Base-by-base conservation (phyloP, 2,113 vertebrate species). In the Crotophaga sulcirostris region DNA sequence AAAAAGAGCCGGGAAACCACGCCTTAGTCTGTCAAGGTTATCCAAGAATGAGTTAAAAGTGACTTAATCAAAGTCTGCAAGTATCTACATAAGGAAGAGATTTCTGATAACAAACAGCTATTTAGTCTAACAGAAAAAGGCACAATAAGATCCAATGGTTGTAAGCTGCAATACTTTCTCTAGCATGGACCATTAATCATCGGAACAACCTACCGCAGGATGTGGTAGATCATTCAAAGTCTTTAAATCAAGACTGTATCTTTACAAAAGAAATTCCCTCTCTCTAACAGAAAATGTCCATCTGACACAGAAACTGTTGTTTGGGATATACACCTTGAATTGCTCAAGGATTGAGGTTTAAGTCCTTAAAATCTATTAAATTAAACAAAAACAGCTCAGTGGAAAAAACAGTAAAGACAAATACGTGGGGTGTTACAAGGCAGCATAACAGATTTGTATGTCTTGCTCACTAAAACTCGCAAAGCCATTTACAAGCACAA, bases 91-190 rank as follows among this genome's bases (percentile, higher is more conserved):
- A 95, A 86, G 92, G 90, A 95, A 88, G 83, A 96, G 90, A 96
- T 96, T 96, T 93, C 93, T 96, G 94, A 94, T 94, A 95, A 94
- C 83, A 90, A 90, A 96, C 70, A 93, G 92, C 92, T 95, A 84
- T 84, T 94, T 89, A 95, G 94, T 78, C 64, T 60, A 92, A 94
- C 56, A 78, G 90, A 78, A 95, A 86, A 96, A 95, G 79, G 90
- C 87, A 92, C 85, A 95, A 83, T 84, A 84, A 95, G 67, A 91
- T 77, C 82, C 88, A 92, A 38, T 88, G 83, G 93, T 84, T 92
- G 83, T 92, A 93, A 78, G 79, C 85, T 93, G 90, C 93, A 0
- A 73, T 93, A 96, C 69, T 93, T 93, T 96, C 92, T 93, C 93
- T 80, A 94, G 52, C 88, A 64, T 26, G 76, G 76, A 60, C 76